A percentile compares a stretch with the other conserved stretches of the same genome.
Evolutionary conservation across 2,888 invertebrate genomes (phyloP).

Genomic region (Camponotus fellah): DNA sequence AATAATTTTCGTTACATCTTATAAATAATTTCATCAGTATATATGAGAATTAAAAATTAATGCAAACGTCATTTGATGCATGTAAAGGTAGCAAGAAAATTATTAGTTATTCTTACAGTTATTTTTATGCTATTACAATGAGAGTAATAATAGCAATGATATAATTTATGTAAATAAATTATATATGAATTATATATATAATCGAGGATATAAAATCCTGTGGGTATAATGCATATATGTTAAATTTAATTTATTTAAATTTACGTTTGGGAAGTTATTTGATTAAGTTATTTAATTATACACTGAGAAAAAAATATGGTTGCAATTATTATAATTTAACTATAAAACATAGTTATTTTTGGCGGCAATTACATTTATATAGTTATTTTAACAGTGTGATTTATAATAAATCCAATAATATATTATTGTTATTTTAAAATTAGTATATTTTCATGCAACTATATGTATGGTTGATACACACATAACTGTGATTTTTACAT

Average conservation of each 20-base stretch:
- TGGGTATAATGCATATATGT: background rate
- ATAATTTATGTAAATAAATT: constrained; percentile 9
- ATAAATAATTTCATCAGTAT: background rate
- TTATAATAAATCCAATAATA: too few relatives aligned
- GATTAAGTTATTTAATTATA: constrained; percentile 2
- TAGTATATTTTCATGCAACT: too few relatives aligned
- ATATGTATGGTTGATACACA: too few relatives aligned
- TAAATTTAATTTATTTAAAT: constrained; percentile 11
- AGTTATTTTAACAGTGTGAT: too few relatives aligned
- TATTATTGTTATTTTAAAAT: too few relatives aligned
- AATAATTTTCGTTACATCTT: background rate
- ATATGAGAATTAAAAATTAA: background rate
- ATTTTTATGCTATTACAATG: background rate
- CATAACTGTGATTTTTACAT: too few relatives aligned
- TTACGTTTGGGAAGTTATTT: background rate
- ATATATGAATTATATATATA: background rate
- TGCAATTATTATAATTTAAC: too few relatives aligned
- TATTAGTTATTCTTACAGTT: background rate
- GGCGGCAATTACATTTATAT: too few relatives aligned
- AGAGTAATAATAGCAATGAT: background rate
- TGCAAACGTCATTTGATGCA: background rate
- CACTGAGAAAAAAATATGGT: too few relatives aligned
- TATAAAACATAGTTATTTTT: too few relatives aligned
- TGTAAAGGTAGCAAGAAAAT: background rate
- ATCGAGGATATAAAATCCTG: background rate